phyloP scores from a whole-genome alignment of 64 coral and sea anemone species.

The Actinia equina region DNA sequence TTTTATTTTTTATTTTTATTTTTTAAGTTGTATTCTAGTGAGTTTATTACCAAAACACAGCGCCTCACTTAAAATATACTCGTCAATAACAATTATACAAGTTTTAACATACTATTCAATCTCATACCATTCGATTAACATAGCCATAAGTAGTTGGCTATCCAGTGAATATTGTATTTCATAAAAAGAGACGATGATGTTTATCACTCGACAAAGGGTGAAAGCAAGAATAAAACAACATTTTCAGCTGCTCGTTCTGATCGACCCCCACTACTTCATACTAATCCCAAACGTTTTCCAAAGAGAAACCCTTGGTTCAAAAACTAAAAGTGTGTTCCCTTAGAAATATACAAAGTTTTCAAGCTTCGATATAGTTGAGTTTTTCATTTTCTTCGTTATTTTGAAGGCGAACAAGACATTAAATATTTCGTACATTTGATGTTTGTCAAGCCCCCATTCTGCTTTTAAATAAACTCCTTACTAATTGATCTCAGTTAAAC shows the following conservation, averaged over 20 bases:
- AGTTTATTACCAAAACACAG: neutral
- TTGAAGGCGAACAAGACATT: neutral
- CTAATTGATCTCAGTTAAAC: conserved; percentile 99
- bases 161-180: conserved; percentile 38
- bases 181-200: conserved; percentile 34
- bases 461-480: conserved; percentile 91
- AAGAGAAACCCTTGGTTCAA: neutral
- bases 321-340: neutral
- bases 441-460: conserved; percentile 81
- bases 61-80: neutral
- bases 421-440: conserved; percentile 17
- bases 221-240: neutral
- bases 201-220: conserved; percentile 22
- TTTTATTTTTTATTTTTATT: neutral
- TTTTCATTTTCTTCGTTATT: neutral
- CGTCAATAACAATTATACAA: neutral
- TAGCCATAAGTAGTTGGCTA: neutral
- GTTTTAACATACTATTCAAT: neutral
- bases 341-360: neutral
- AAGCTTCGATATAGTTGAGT: neutral
- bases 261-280: neutral
- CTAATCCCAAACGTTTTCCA: neutral
- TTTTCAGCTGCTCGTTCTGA: neutral
- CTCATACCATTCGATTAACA: conserved; percentile 1
- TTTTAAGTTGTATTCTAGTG: neutral